These are phyloP conservation scores for Zosterops lateralis DNA, from an alignment of 2,113 vertebrate species.

Conservation along the genomic window DNA sequence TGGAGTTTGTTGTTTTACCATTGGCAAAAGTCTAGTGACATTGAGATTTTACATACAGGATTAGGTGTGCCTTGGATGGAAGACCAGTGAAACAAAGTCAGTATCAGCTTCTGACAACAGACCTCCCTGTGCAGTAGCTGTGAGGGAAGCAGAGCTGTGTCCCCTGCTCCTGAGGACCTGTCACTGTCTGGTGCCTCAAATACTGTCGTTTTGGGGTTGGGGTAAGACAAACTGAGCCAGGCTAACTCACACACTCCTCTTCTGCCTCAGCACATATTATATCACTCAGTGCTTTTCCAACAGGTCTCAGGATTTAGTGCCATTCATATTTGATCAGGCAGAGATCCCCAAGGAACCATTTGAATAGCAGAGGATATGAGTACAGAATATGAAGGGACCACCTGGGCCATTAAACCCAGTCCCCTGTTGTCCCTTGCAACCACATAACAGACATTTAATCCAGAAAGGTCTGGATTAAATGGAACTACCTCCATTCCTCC, in stretches of 20 bases:
- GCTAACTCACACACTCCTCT: not conserved
- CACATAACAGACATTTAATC: slow-evolving; percentile 50
- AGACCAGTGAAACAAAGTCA: not conserved
- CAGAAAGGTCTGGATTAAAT: slow-evolving; percentile 14
- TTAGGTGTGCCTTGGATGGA: not conserved
- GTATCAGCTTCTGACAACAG: not conserved
- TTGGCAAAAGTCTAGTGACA: not conserved
- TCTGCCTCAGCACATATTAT: not conserved
- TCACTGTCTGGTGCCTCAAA: not conserved
- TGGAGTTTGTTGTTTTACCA: not conserved
- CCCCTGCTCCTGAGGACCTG: not conserved
- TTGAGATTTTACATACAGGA: not conserved
- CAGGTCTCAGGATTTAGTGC: slow-evolving; percentile 28
- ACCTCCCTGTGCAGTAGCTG: not conserved
- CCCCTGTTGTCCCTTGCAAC: slow-evolving; percentile 43
- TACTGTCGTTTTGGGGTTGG: not conserved
- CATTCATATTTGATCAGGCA: slow-evolving; percentile 32
- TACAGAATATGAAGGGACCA: slow-evolving; percentile 26
- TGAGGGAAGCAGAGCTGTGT: not conserved
- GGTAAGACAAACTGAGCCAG: not conserved
- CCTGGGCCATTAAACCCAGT: slow-evolving; percentile 33
- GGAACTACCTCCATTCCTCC: not conserved
- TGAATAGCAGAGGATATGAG: slow-evolving; percentile 46
- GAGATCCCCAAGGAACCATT: slow-evolving; percentile 17
- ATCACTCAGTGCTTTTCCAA: not conserved